A percentile compares a stretch with the other conserved stretches of the same genome.
These are phyloP conservation scores for Graphium colonna DNA, from an alignment of 2,888 invertebrate species.

Conservation along the genomic window DNA sequence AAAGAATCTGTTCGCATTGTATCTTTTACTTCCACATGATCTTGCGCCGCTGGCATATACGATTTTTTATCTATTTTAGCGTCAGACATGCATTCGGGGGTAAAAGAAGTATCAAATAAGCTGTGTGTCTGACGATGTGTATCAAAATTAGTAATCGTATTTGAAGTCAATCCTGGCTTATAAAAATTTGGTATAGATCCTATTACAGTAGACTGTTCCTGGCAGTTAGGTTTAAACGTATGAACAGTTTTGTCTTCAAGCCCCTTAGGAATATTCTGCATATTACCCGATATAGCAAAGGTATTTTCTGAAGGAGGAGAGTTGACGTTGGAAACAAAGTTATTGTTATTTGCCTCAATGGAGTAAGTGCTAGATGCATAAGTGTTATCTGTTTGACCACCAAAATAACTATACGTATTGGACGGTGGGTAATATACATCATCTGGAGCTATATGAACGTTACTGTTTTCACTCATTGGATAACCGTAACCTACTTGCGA, in stretches of 20 bases:
- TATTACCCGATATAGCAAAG: neutral
- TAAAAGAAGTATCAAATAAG: neutral
- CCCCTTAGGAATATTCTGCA: neutral
- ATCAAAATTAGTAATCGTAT: neutral
- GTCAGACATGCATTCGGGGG: neutral
- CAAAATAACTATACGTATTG: conserved; percentile 3
- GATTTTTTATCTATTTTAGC: neutral
- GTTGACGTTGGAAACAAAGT: neutral
- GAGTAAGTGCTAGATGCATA: neutral
- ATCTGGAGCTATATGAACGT: neutral
- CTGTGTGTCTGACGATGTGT: neutral
- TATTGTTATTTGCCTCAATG: neutral
- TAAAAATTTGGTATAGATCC: neutral
- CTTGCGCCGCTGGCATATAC: neutral
- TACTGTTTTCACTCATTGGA: conserved; percentile 2
- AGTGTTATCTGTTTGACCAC: neutral
- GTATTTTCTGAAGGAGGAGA: neutral
- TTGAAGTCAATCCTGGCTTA: neutral
- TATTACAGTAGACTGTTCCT: neutral
- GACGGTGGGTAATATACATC: neutral
- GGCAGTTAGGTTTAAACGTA: neutral
- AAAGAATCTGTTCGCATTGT: neutral
- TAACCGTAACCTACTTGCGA: conserved; percentile 26
- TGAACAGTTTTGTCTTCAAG: neutral
- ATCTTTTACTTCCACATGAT: neutral